phyloP scores from a whole-genome alignment of 2,113 vertebrate species.

The Cromileptes altivelis region DNA sequence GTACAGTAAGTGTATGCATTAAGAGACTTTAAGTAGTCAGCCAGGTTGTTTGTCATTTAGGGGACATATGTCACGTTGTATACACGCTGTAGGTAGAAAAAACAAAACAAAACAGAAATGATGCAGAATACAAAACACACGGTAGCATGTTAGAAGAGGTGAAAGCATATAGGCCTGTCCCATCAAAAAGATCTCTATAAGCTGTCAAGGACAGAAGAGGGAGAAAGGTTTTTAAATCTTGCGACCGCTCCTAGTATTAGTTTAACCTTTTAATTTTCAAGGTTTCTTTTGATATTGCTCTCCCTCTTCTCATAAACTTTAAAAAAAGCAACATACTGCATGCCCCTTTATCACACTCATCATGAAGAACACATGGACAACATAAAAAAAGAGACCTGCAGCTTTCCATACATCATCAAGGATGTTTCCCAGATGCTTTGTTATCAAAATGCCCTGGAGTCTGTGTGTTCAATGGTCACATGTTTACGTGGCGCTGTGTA shows the following conservation, averaged over 20 bases:
- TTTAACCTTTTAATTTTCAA: background rate
- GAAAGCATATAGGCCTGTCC: background rate
- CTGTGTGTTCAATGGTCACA: constrained; percentile 10
- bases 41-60: too few relatives aligned
- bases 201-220: background rate
- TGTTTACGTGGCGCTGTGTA: background rate
- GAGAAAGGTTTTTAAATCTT: background rate
- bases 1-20: too few relatives aligned
- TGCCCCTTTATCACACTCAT: background rate
- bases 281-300: background rate
- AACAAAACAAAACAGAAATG: too few relatives aligned
- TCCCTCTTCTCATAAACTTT: background rate
- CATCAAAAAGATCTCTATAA: background rate
- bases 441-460: constrained; percentile 28
- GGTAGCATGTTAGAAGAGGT: too few relatives aligned
- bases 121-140: background rate
- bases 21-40: too few relatives aligned
- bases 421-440: background rate
- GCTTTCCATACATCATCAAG: background rate
- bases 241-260: background rate
- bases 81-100: too few relatives aligned
- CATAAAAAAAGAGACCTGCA: background rate
- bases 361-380: background rate
- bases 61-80: too few relatives aligned
- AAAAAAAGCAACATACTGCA: background rate